Base-by-base conservation (phyloP, 2,888 invertebrate genomes). In the Notocelia uddmanniana region DNA sequence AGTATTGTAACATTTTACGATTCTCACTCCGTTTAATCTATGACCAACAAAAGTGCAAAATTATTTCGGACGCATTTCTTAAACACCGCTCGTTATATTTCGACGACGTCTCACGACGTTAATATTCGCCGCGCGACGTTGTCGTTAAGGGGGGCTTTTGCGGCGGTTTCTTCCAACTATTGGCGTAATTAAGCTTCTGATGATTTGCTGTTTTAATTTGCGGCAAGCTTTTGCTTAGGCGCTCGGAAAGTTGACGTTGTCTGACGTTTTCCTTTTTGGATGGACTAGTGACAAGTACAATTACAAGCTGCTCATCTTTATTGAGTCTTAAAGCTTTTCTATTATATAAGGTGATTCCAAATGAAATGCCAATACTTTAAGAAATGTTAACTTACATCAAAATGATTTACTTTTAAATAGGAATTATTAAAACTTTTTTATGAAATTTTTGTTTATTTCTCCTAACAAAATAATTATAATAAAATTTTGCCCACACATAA, bases 61-160 rank as follows among this genome's bases (percentile, higher is more conserved):
- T 88, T 85, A 84, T 86, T 87, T 88, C 82, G 77, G 80, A 81
- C 80, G 76, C 79, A 75, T 77, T 81, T 81, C 81, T 81, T 83
- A 81, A 83, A 81, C 82, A 77, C 59, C 62, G 68, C 76, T 76
- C 77, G 76, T 76, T 76, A 78, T 78, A 78, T 77, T 76, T 76
- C 73, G 75, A 21, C 66, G 66, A 71, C 52, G 69, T 34, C 63
- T 45, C 45, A 34, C 59, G 68, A 34, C 34, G 50, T 68, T 54
- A 52, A 64, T 21, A 64, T 37, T 54, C 37, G 55, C 21, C 21
- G n/a, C n/a, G n/a, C n/a, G 52, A 54, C 19, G 63, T 15, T 31
- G 50, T 34, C 63, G 37, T 64, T 37, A 54, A 64, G 64, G 34
- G n/a, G 37, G 37, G 21, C 52, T 64, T 64, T 37, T 23, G 52